Evolutionary conservation across 1,140 invertebrate species (phyloP).

Genomic region (Polypedilum pembai): DNA sequence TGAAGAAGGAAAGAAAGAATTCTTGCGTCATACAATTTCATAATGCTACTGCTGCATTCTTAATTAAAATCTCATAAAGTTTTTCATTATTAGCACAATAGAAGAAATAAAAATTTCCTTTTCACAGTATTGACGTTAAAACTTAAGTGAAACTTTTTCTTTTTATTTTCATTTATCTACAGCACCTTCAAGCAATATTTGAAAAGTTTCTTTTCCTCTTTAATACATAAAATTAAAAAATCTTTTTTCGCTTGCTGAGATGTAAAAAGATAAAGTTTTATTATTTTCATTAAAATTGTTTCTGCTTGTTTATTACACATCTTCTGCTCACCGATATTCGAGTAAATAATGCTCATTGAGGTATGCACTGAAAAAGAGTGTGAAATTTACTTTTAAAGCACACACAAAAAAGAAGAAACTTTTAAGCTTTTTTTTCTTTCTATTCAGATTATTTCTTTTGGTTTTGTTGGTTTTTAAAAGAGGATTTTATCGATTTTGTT

Average conservation of each 20-base stretch:
- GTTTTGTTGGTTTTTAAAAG: background rate
- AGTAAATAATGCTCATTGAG: background rate
- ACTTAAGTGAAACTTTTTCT: too few species aligned
- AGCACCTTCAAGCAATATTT: too few species aligned
- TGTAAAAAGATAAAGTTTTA: background rate
- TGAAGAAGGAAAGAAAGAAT: too few species aligned
- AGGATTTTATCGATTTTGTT: background rate
- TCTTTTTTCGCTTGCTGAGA: background rate
- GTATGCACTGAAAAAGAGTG: background rate
- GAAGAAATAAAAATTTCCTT: background rate
- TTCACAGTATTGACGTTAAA: too few species aligned
- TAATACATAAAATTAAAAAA: background rate
- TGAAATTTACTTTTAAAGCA: background rate
- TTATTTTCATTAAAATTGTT: constrained; percentile 9
- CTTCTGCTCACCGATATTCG: background rate
- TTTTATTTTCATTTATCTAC: too few species aligned
- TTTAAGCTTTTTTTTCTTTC: too few species aligned
- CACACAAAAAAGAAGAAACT: too few species aligned
- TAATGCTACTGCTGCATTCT: background rate
- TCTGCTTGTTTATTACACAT: background rate
- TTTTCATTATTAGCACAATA: background rate
- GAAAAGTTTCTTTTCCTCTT: background rate
- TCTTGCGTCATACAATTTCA: too few species aligned
- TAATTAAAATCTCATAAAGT: constrained; percentile 19
- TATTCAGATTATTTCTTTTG: too few species aligned